phyloP scores from a whole-genome alignment of 1,140 invertebrate genomes.

The Drosophila ohnishii region DNA sequence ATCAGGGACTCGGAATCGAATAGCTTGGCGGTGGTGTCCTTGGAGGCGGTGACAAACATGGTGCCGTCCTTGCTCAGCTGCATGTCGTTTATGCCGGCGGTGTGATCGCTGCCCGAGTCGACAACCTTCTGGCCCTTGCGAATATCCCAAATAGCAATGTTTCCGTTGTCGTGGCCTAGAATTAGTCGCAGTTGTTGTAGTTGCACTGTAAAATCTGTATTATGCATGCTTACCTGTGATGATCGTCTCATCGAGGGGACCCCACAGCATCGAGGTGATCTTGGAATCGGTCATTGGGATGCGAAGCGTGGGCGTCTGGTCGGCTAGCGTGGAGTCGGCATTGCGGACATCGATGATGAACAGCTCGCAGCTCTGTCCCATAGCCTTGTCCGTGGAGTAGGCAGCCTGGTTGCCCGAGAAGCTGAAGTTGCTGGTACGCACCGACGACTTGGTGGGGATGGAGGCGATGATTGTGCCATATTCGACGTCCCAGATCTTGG shows the following conservation, averaged over 20 bases:
- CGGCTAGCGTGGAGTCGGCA: constrained; percentile 85
- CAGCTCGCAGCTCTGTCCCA: constrained; percentile 95
- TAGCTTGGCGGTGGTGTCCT: constrained; percentile 96
- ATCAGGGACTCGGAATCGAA: constrained; percentile 94
- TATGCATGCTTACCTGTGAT: constrained; percentile 87
- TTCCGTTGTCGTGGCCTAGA: constrained; percentile 94
- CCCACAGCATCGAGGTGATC: constrained; percentile 96
- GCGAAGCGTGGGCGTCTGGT: constrained; percentile 86
- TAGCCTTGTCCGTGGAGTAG: constrained; percentile 96
- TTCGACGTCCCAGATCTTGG: constrained; percentile 94
- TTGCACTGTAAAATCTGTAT: background rate
- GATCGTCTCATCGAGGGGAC: constrained; percentile 94
- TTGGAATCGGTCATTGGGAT: constrained; percentile 89
- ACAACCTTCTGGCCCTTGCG: constrained; percentile 92
- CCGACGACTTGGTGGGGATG: constrained; percentile 92
- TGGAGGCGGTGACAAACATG: constrained; percentile 98
- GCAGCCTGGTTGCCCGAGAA: constrained; percentile 96
- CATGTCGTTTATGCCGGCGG: constrained; percentile 96
- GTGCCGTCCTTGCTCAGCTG: constrained; percentile 96
- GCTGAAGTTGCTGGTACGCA: constrained; percentile 95
- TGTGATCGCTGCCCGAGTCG: constrained; percentile 91
- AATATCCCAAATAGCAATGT: constrained; percentile 95
- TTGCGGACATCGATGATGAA: constrained; percentile 92
- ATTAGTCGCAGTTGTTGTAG: background rate
- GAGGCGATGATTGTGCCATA: constrained; percentile 89